Percentiles rank a stretch among this genome's conserved stretches.
These are phyloP conservation scores for Drosophila setosimentum DNA, from an alignment of 2,888 invertebrate genomes.

Conservation along the genomic window DNA sequence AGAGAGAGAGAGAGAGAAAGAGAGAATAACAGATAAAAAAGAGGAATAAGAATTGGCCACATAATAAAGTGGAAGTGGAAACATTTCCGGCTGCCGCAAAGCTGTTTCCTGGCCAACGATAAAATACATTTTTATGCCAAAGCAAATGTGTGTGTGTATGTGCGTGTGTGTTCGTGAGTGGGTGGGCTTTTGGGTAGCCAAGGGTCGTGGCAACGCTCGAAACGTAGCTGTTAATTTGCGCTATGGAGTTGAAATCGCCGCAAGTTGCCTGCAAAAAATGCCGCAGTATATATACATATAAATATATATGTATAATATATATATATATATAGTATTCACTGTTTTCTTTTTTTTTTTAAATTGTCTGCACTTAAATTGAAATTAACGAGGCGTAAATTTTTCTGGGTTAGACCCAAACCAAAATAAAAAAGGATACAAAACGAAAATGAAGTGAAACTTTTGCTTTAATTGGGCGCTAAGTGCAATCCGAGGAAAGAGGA, in stretches of 20 bases:
- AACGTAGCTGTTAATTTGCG: slow-evolving; percentile 73
- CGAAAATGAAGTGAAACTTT: slow-evolving; percentile 65
- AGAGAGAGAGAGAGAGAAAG: slow-evolving; percentile 7
- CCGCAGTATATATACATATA: slow-evolving; percentile 25
- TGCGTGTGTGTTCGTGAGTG: slow-evolving; percentile 23
- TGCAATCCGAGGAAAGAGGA: slow-evolving; percentile 29
- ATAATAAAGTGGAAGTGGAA: slow-evolving; percentile 71
- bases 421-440: slow-evolving; percentile 49
- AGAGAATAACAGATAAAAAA: slow-evolving; percentile 37
- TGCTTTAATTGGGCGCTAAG: slow-evolving; percentile 77
- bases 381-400: slow-evolving; percentile 81
- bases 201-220: slow-evolving; percentile 37
- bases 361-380: slow-evolving; percentile 82
- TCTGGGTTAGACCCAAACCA: slow-evolving; percentile 48
- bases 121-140: slow-evolving; percentile 78
- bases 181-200: slow-evolving; percentile 16
- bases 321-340: slow-evolving; percentile 10
- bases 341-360: slow-evolving; percentile 47
- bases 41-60: slow-evolving; percentile 49
- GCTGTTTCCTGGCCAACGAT: slow-evolving; percentile 80
- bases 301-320: background rate
- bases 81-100: slow-evolving; percentile 80
- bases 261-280: slow-evolving; percentile 24
- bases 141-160: slow-evolving; percentile 56
- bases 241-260: slow-evolving; percentile 54